phyloP scores from a whole-genome alignment of 2,888 invertebrate genomes.

The Macaria liturata region DNA sequence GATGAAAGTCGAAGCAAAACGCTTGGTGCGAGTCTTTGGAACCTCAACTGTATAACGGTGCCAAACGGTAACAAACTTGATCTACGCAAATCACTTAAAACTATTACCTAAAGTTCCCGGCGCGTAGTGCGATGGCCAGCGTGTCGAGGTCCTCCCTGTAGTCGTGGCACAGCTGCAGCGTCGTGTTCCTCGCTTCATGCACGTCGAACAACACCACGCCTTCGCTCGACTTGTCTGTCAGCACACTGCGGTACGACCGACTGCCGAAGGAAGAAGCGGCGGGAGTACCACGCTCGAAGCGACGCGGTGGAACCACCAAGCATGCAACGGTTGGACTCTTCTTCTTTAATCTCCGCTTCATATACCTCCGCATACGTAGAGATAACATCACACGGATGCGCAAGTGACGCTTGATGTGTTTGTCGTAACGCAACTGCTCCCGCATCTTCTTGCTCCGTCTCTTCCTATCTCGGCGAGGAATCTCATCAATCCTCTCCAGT shows the following conservation, averaged over 20 bases:
- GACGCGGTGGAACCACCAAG: constrained; percentile 60
- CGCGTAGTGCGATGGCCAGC: constrained; percentile 75
- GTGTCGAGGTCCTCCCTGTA: constrained; percentile 76
- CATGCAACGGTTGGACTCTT: constrained; percentile 45
- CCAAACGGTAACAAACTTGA: too few relatives aligned
- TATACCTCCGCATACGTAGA: constrained; percentile 83
- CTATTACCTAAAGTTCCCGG: constrained; percentile 78
- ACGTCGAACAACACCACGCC: constrained; percentile 75
- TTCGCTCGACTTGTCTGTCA: constrained; percentile 69
- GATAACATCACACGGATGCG: constrained; percentile 87
- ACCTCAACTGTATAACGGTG: too few relatives aligned
- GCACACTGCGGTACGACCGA: constrained; percentile 68
- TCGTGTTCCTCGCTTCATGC: constrained; percentile 75
- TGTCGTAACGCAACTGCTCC: constrained; percentile 79
- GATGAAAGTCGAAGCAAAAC: too few relatives aligned
- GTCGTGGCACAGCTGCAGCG: constrained; percentile 74
- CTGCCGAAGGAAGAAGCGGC: constrained; percentile 71
- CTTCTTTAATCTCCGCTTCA: constrained; percentile 65
- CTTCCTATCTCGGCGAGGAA: constrained; percentile 60
- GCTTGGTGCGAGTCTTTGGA: too few relatives aligned
- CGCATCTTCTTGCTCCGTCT: constrained; percentile 66
- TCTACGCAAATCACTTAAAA: constrained; percentile 14
- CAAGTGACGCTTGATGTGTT: constrained; percentile 85
- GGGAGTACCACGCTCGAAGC: constrained; percentile 62
- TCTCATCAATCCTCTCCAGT: constrained; percentile 70